These are phyloP conservation scores for Leptura quadrifasciata DNA, from an alignment of 2,888 invertebrate genomes.

Conservation along the genomic window DNA sequence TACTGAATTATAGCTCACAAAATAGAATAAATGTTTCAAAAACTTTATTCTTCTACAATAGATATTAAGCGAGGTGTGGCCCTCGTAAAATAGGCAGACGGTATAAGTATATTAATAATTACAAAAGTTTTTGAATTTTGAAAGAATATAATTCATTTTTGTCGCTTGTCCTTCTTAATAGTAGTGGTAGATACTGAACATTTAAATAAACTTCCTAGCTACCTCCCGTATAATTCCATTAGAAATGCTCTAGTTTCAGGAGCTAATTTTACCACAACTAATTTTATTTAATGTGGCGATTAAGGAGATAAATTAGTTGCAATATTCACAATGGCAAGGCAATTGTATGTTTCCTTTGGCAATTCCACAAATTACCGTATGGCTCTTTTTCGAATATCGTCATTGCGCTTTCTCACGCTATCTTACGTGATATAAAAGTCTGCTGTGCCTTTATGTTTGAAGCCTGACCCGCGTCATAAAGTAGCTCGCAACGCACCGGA, in stretches of 20 bases:
- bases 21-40: no score
- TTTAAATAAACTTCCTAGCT: not conserved
- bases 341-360: slow-evolving; percentile 38
- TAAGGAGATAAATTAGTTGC: slow-evolving; percentile 32
- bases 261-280: slow-evolving; percentile 26
- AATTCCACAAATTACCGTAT: slow-evolving; percentile 34
- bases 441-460: slow-evolving; percentile 15
- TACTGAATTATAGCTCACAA: no score
- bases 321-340: slow-evolving; percentile 35
- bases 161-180: no score
- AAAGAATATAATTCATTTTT: no score
- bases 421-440: slow-evolving; percentile 26
- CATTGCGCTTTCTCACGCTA: slow-evolving; percentile 38
- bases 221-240: slow-evolving; percentile 23
- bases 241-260: slow-evolving; percentile 29
- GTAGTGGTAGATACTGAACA: no score
- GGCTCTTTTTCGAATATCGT: slow-evolving; percentile 31
- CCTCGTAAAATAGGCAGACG: no score
- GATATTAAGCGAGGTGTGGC: no score
- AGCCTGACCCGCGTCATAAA: not conserved
- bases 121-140: no score
- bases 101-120: no score
- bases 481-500: slow-evolving; percentile 8
- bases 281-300: slow-evolving; percentile 40
- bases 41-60: no score